Evolutionary conservation across 2,888 invertebrate genomes (phyloP), one percentile per base, ranked within the genome.

Genomic region (Hylaea fasciaria): DNA sequence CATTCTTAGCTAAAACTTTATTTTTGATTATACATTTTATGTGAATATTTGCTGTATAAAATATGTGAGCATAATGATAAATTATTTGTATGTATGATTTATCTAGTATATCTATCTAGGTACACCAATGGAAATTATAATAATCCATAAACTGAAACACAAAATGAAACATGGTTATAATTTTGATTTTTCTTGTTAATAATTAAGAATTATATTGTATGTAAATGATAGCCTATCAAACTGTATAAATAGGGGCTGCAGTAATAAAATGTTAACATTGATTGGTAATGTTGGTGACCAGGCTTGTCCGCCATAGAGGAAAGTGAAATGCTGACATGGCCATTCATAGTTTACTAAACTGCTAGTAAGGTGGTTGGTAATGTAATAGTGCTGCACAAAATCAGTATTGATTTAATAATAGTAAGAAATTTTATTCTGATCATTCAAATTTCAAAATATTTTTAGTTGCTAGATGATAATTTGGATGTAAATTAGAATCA

Each of bases 381-480:
- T 29, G 0, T 44, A 35, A 11, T 41, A 10, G 39, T 47, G 14
- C 41, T 55, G 53, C 62, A 62, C 52, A 50, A 62, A 53, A 59
- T 50, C 57, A 66, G 64, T 66, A 66, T 64, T 66, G 50, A 57
- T 55, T 28, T 53, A 54, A n/a, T n/a, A 39, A 41, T 51, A 57
- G 51, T 51, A 57, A 53, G 44, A 48, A 51, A 55, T 1, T 10
- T 32, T 53, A 40, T 46, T 32, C 13, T 16, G 35, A 35, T 13
- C 17, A 28, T 37, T 5, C 10, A 17, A 12, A 22, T 49, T 39
- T 35, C 16, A 48, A 12, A 41, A 17, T 39, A 9, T 32, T 32
- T 32, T 35, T 47, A 37, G 14, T 35, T 45, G 35, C 17, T 53
- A 47, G 46, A 40, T 44, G 47, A 29, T 29, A 29, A 1, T 5